Conservation (phyloP, 2,797 vertebrate species). For the Syndactyla subalaris region DNA sequence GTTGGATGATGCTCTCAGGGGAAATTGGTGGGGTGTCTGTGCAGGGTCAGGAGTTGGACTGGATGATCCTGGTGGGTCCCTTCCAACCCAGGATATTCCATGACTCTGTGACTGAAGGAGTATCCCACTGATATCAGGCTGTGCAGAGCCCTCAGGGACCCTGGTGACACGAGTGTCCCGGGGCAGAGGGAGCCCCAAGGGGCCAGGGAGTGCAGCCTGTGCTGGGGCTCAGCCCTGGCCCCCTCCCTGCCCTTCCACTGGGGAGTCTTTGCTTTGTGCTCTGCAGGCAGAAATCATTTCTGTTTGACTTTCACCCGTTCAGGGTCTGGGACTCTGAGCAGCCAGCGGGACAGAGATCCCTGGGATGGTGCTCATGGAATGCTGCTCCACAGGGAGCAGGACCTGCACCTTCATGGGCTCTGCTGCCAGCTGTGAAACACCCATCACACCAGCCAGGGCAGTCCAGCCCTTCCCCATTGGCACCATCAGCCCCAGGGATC, state of each 20-base stretch:
- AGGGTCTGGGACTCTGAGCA: not conserved
- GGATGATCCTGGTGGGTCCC: no score
- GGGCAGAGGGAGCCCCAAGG: not conserved
- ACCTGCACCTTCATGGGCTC: not conserved
- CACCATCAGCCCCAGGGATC: not conserved
- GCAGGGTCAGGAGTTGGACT: no score
- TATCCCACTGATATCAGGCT: no score
- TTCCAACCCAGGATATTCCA: no score
- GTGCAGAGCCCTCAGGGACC: not conserved
- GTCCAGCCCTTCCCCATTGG: fast-evolving
- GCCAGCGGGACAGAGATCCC: not conserved
- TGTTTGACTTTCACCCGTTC: not conserved
- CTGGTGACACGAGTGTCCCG: fast-evolving
- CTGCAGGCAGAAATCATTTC: fast-evolving
- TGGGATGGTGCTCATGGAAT: not conserved
- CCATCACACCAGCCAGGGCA: not conserved
- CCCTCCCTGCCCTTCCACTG: not conserved
- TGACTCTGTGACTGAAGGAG: not conserved
- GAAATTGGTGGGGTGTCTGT: no score
- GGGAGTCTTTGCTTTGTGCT: not conserved
- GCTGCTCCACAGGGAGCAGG: not conserved
- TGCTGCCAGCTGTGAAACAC: not conserved
- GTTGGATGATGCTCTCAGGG: no score
- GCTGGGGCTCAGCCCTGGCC: not conserved
- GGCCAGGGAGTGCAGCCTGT: no score